Base-by-base conservation (phyloP, 1,140 invertebrate genomes). In the Drosophila carrolli region DNA sequence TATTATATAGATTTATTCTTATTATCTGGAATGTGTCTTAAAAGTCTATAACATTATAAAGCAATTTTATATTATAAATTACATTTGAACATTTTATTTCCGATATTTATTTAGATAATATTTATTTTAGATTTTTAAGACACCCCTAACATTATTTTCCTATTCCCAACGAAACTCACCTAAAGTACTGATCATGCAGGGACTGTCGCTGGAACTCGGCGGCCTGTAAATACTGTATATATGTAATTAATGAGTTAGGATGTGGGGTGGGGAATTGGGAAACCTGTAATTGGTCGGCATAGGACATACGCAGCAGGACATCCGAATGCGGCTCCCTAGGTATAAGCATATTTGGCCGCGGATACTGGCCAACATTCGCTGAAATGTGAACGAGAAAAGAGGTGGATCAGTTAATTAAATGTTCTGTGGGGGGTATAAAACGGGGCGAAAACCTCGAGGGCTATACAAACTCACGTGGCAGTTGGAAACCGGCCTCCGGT, bases 401-500 rank as follows among this genome's bases (percentile, higher is more conserved):
- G 41, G 47, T 32, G 7, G 44, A 44, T 47, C 3, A 66, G 55
- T 71, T 37, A 56, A 23, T 44, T 19, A 23, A 38, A 47, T 46
- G 11, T 27, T 19, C 43, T 9, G 1, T 5, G 16, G 4, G n/a
- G 10, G 10, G 5, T 6, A 10, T 38, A 13, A 40, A 14, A 48
- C 16, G 1, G 13, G 37, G 50, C 27, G 35, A 48, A 40, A 38
- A 57, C 57, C 58, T 68, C 67, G 59, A 76, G 66, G 68, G 74
- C 40, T 91, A 92, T 92, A 92, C 92, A 92, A 92, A 92, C 92
- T 92, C 92, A 92, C 92, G 92, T 92, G 92, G 91, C 84, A 92
- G 92, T 91, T 92, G 92, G 90, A 92, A 92, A 91, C 91, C 92
- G 90, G 95, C 95, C 91, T 95, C 95, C 75, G 94, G 93, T 84